Conservation (phyloP, 1,140 invertebrate species). For the Drosophila sucinea region DNA sequence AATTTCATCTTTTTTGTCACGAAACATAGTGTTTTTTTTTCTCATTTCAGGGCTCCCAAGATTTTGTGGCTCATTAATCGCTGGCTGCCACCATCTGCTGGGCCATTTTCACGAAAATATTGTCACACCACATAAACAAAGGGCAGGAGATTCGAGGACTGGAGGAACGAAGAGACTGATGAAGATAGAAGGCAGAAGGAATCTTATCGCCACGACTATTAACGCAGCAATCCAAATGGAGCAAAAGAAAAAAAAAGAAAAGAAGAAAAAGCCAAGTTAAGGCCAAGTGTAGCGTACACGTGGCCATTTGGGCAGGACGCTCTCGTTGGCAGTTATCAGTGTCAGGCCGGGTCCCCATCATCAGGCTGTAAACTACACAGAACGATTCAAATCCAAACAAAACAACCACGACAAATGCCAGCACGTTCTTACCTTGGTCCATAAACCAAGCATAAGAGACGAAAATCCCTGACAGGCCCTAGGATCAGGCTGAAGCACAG, state of each 20-base stretch:
- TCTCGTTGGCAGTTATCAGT: conserved; percentile 43
- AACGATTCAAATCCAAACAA: conserved; percentile 78
- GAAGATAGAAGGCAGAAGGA: conserved; percentile 17
- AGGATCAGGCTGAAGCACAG: conserved; percentile 20
- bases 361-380: conserved; percentile 70
- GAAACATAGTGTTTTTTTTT: neutral
- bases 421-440: conserved; percentile 74
- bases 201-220: conserved; percentile 70
- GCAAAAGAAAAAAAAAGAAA: neutral
- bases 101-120: conserved; percentile 25
- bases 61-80: conserved; percentile 12
- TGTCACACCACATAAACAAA: conserved; percentile 51
- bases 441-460: conserved; percentile 57
- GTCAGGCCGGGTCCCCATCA: conserved; percentile 56
- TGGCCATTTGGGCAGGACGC: conserved; percentile 44
- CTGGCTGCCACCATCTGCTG: neutral
- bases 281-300: conserved; percentile 53
- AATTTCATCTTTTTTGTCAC: neutral
- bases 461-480: conserved; percentile 9
- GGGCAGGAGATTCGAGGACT: conserved; percentile 10
- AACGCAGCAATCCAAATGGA: conserved; percentile 60
- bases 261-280: conserved; percentile 63
- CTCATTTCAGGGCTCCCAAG: neutral
- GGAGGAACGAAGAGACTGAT: neutral
- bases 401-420: conserved; percentile 79